Evolutionary conservation across 1,140 invertebrate genomes (phyloP).

Genomic region (Latrodectus geometricus): DNA sequence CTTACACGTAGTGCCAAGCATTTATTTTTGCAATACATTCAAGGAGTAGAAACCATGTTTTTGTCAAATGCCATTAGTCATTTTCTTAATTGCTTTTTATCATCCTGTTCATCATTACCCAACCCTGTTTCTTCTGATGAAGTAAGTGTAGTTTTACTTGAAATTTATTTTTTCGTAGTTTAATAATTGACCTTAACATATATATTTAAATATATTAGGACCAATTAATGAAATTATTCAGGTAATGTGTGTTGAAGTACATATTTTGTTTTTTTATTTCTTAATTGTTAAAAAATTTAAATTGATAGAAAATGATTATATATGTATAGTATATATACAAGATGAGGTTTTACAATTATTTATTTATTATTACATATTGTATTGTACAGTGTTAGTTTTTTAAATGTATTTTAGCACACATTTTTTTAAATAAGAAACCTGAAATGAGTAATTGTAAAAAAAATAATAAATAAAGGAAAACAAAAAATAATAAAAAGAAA

Average conservation of each 20-base stretch:
- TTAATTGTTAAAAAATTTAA: no score
- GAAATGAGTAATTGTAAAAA: no score
- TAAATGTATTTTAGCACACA: no score
- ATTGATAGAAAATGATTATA: no score
- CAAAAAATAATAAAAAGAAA: no score
- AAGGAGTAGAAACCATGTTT: slow-evolving; percentile 89
- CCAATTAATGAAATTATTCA: no score
- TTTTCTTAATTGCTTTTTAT: slow-evolving; percentile 94
- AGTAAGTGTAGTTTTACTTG: slow-evolving; percentile 69
- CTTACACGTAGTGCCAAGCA: slow-evolving; percentile 91
- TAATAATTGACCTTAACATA: neutral
- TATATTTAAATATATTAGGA: neutral
- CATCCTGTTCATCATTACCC: slow-evolving; percentile 77
- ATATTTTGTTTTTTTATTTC: neutral
- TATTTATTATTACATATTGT: no score
- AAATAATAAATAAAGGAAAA: no score
- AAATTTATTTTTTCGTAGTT: slow-evolving; percentile 1
- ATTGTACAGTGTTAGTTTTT: no score
- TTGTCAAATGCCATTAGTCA: slow-evolving; percentile 90
- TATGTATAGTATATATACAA: no score
- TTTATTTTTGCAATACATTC: slow-evolving; percentile 91
- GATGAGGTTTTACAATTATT: no score
- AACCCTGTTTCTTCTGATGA: slow-evolving; percentile 72
- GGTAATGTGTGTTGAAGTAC: neutral
- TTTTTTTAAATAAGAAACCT: no score